Base-by-base conservation (phyloP, 2,113 vertebrate species). In the Chaetorhynchus papuensis region DNA sequence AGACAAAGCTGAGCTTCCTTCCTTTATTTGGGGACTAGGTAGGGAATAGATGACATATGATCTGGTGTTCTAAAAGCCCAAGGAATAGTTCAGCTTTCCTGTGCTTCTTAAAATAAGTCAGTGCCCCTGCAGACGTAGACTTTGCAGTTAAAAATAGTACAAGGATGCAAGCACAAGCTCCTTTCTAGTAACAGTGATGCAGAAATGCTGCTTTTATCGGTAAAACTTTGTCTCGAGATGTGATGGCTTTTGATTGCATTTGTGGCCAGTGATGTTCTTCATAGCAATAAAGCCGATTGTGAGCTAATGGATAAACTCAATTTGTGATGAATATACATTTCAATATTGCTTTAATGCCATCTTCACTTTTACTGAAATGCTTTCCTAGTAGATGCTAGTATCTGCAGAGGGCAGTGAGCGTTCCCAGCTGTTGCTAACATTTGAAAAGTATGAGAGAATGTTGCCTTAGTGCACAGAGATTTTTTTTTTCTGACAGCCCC, bases 81-180 rank as follows among this genome's bases (percentile, higher is more conserved):
- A 75, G 16, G 17, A 88, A 37, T 81, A 49, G 19, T 88, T 82
- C 6, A 49, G 17, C 45, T 89, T 76, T 80, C 42, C 27, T 56
- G 20, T 68, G 52, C 61, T 60, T 23, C 56, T 66, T 74, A 74
- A 96, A 89, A 80, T 91, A 91, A 74, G 68, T 56, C 71, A 42
- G 0, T 94, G 50, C 59, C 12, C 13, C 33, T 88, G 75, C 39
- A 80, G 68, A 90, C 31, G 17, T 52, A 82, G 86, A 81, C 45
- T 92, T 42, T 12, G 27, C 35, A 76, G 63, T 71, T 95, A 90
- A 91, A 96, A 95, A 95, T 80, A 94, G 60, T 61, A 26, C 33
- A 91, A 35, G 10, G 54, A 63, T 87, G 70, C 52, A 80, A 37
- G 35, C 7, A 2, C 35, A 50, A 52, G 54, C 35, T 74, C 37